Percentiles rank a stretch among this genome's conserved stretches.
phyloP scores from a whole-genome alignment of 2,888 invertebrate genomes.

The Parnassius orleans region DNA sequence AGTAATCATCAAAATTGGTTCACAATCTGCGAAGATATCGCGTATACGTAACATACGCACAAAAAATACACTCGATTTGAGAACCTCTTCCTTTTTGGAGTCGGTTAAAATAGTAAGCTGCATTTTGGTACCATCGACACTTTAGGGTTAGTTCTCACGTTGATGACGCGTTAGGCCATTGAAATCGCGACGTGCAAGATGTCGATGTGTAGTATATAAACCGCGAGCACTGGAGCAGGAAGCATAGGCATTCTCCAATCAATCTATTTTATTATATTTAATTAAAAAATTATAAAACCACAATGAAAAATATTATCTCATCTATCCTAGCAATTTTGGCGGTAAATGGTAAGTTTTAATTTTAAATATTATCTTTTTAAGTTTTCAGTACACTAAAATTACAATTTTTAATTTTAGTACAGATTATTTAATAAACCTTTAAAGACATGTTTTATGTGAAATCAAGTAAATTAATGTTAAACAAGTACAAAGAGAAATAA shows the following conservation, averaged over 20 bases:
- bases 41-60: no score
- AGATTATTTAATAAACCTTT: no score
- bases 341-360: constrained; percentile 58
- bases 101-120: no score
- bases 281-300: constrained; percentile 28
- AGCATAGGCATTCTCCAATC: constrained; percentile 50
- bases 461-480: no score
- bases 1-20: no score
- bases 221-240: constrained; percentile 58
- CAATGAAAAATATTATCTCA: constrained; percentile 50
- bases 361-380: neutral
- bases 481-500: no score
- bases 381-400: no score
- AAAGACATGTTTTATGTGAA: no score
- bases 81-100: no score
- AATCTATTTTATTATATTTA: constrained; percentile 31
- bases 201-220: constrained; percentile 73
- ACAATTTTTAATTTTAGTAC: no score
- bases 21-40: no score
- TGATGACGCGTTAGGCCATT: constrained; percentile 66
- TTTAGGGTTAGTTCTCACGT: constrained; percentile 65
- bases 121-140: constrained; percentile 3
- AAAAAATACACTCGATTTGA: no score
- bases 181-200: constrained; percentile 64
- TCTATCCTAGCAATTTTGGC: constrained; percentile 56